Base-by-base conservation (phyloP, 2,797 vertebrate species). In the Ctenosaura bakeri region DNA sequence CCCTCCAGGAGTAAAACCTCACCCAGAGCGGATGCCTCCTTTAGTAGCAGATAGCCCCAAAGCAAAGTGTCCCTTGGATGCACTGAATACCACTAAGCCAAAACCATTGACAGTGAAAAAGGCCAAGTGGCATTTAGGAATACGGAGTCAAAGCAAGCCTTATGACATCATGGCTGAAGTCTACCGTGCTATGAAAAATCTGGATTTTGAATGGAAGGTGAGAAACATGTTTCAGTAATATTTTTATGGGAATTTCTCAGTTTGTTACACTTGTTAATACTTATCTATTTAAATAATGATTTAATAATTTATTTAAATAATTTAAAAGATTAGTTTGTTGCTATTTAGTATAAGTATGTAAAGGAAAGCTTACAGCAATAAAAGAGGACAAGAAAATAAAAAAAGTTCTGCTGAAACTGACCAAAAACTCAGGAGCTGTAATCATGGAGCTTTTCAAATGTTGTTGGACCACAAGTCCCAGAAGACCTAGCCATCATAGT, bases 141-240 rank as follows among this genome's bases (percentile, higher is more conserved):
- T 99, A 96, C 97, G 99, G 94, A 99, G 99, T 95, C 99, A 99
- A 97, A 99, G 99, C 97, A 98, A 98, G 76, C 99, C 99, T 0
- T 98, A 98, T 3, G 99, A 99, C 87, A 99, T 99, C 92, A 99
- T 99, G 99, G 98, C 98, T 0, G 99, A 99, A 95, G 99, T 99
- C 85, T 99, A 99, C 97, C 97, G 99, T 4, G 99, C 99, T 16
- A 99, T 99, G 98, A 99, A 98, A 82, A 98, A 99, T 86, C 98
- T 99, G 89, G 98, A 97, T 91, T 99, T 99, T 7, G 98, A 99
- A 92, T 99, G 99, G 99, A 99, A 99, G 98, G 99, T 99, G 97
- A 66, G 96, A 83, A 91, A 54, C 1, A 0, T 64, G 50, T 32
- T 38, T 29, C 7, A 74, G 88, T 66, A 71, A 18, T 35, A 4